A percentile compares a stretch with the other conserved stretches of the same genome.
These are phyloP conservation scores for Mobula hypostoma DNA, from an alignment of 2,113 vertebrate species.

Conservation along the genomic window DNA sequence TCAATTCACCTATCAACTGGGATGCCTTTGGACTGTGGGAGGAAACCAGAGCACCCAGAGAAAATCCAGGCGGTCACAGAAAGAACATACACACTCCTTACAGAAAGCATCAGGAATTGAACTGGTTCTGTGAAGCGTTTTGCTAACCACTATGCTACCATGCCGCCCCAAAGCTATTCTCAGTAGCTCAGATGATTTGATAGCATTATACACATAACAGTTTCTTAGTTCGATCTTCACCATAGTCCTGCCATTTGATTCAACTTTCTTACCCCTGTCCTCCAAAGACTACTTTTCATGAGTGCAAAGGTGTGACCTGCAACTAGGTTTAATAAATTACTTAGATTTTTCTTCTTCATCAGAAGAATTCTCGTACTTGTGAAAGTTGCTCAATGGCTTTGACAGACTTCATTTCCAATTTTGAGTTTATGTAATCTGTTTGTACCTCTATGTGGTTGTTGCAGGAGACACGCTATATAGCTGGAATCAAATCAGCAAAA, in stretches of 20 bases:
- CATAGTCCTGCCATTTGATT: background rate
- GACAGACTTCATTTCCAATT: background rate
- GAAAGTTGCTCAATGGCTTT: background rate
- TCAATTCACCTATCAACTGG: no score
- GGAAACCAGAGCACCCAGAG: no score
- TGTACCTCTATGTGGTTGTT: no score
- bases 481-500: background rate
- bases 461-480: background rate
- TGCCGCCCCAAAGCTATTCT: background rate
- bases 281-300: background rate
- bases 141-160: no score
- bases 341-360: background rate
- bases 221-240: slow-evolving; percentile 26
- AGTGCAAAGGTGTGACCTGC: background rate
- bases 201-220: slow-evolving; percentile 4
- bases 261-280: background rate
- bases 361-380: background rate
- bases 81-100: no score
- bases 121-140: no score
- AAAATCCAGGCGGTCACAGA: no score
- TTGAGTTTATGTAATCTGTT: no score
- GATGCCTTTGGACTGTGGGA: no score
- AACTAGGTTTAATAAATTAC: background rate
- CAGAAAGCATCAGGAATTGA: no score
- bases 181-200: background rate